phyloP scores from a whole-genome alignment of 1,140 invertebrate genomes.

The Dreissena polymorpha region DNA sequence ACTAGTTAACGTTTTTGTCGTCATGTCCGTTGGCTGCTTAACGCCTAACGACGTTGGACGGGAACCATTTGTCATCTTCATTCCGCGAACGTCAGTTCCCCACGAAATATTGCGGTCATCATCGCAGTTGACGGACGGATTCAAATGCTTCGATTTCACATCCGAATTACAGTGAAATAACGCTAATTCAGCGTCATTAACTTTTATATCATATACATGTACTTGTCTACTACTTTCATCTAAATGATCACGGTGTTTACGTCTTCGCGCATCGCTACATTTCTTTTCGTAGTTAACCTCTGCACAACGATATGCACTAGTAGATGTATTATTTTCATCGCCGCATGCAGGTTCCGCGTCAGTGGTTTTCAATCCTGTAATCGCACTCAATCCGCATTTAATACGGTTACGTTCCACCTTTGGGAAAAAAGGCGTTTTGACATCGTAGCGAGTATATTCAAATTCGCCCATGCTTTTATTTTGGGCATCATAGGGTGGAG shows the following conservation, averaged over 20 bases:
- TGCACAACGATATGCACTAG: not conserved
- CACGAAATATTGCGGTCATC: too few relatives aligned
- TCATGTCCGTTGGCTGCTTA: conserved; percentile 11
- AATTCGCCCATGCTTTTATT: conserved; percentile 3
- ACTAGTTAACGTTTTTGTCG: conserved; percentile 10
- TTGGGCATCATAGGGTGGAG: not conserved
- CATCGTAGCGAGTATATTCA: conserved; percentile 31
- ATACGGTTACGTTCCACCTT: not conserved
- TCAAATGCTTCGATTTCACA: too few relatives aligned
- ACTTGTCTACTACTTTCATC: not conserved
- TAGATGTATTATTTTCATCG: conserved; percentile 23
- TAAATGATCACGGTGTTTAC: conserved; percentile 19
- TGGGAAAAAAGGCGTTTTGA: conserved; percentile 28
- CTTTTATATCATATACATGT: not conserved
- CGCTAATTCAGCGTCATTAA: conserved; percentile 16
- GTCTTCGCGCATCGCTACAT: conserved; percentile 10
- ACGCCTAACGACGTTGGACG: conserved; percentile 18
- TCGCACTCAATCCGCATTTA: conserved; percentile 15
- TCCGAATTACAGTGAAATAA: too few relatives aligned
- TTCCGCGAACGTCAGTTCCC: conserved; percentile 27
- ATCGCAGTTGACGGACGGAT: too few relatives aligned
- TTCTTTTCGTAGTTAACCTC: not conserved
- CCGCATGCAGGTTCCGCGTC: conserved; percentile 3
- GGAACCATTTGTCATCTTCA: conserved; percentile 36
- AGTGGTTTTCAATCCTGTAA: conserved; percentile 23